Evolutionary conservation across 2,888 invertebrate genomes (phyloP), one percentile per base, ranked within the genome.

Genomic region (Mermis nigrescens): DNA sequence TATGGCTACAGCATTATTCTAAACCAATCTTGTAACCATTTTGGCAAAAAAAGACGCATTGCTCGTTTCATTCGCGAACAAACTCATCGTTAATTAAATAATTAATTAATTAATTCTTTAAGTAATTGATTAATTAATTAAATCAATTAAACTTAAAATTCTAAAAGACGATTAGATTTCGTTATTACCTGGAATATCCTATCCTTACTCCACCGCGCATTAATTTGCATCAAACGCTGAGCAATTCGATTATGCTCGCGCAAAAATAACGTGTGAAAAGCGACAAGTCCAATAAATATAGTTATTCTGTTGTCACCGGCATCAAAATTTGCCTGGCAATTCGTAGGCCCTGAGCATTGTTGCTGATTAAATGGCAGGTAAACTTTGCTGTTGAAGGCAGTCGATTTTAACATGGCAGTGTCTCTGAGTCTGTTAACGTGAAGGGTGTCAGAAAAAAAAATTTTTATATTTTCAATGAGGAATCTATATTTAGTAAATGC

Each of bases 181-280:
- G n/a, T n/a, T 12, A 38, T 48, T 48, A 48, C 73, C 48, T 57
- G 31, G 70, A 84, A 95, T 1, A 91, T 73, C 64, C 80, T 83
- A 64, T 94, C 87, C 0, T 88, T 86, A 67, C 84, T 83, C 95
- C 94, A 95, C 67, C 86, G 84, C 0, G 87, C 84, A 75, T 94
- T 94, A 24, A 86, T 72, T 51, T 78, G 75, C 63, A 81, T 81
- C 19, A 95, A 75, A 67, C 81, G 78, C 19, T 77, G 77, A 1
- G 90, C 91, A 53, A 92, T 78, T 61, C 88, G 80, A 71, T 95
- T 95, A 73, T 95, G 94, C 70, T 94, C 90, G n/a, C 94, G 78
- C 79, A 94, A 81, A 76, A 77, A 80, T 26, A 80, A 46, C 0
- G 78, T 79, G 67, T 79, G 79, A 76, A 79, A 77, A 1, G 77